Base-by-base conservation (phyloP, 53 echinoderm and acorn worm species). In the Paracentrotus lividus region DNA sequence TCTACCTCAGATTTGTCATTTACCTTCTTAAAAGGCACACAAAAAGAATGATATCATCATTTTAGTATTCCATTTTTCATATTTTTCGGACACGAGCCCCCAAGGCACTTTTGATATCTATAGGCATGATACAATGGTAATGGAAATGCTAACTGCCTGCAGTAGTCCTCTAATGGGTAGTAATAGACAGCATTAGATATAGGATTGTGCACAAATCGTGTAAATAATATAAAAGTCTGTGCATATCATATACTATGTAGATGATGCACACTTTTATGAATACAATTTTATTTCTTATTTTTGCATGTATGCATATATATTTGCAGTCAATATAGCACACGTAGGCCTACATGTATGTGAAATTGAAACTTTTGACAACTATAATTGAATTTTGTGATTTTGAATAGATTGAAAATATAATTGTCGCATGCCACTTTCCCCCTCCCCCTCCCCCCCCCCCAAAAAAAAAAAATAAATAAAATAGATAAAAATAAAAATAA, bases 101-200 rank as follows among this genome's bases (percentile, higher is more conserved):
- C 47, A 10, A n/a, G 38, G 81, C 45, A 81, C 49, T 49, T 10
- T 47, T n/a, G n/a, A n/a, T n/a, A n/a, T n/a, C n/a, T 24, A 27
- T 0, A 47, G n/a, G 26, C 81, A 47, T 81, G 44, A 81, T 81
- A 81, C 81, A 81, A 81, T 81, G 26, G 47, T 81, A 81, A 81
- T 81, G 45, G 49, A 81, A 81, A 81, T n/a, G 47, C 81, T 47
- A 81, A 81, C 44, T 26, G 81, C 47, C 12, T 9, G 81, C 49
- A 10, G 9, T 47, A 15, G 47, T 23, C 45, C 49, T 1, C 44
- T 81, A 81, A 81, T 81, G 81, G 81, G 81, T 13, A 12, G 81
- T 81, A 47, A 81, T 26, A 26, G 12, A n/a, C 26, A 45, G 20
- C 26, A 45, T 47, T 81, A 9, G 1, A 8, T 4, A 81, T 81